phyloP scores from a whole-genome alignment of 2,888 invertebrate genomes.

The Liodrosophila aerea region DNA sequence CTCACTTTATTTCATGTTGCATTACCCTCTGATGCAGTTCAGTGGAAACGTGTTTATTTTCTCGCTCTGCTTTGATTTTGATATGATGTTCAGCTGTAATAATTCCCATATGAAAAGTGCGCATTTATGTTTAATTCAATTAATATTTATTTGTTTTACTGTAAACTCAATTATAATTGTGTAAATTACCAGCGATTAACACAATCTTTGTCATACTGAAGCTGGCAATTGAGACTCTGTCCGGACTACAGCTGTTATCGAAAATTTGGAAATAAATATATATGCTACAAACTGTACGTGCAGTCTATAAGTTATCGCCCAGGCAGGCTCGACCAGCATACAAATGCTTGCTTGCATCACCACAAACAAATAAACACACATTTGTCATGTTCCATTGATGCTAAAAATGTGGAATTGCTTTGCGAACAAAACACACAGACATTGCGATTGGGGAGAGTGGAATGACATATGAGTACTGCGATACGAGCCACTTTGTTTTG shows the following conservation, averaged over 20 bases:
- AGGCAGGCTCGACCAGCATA: slow-evolving; percentile 28
- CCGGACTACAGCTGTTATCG: slow-evolving; percentile 26
- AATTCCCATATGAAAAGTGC: slow-evolving; percentile 18
- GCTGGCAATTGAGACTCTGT: slow-evolving; percentile 11
- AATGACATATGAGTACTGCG: background rate
- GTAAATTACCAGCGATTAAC: slow-evolving; percentile 55
- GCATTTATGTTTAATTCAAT: slow-evolving; percentile 38
- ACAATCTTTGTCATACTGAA: slow-evolving; percentile 23
- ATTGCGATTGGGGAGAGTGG: slow-evolving; percentile 10
- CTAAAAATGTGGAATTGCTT: slow-evolving; percentile 54
- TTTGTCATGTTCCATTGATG: slow-evolving; percentile 65
- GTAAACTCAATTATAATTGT: slow-evolving; percentile 44
- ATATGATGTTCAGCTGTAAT: slow-evolving; percentile 26
- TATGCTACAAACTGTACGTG: slow-evolving; percentile 53
- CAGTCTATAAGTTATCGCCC: slow-evolving; percentile 61
- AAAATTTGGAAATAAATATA: slow-evolving; percentile 58
- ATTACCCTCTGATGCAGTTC: no score
- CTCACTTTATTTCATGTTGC: no score
- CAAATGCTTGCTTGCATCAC: slow-evolving; percentile 25
- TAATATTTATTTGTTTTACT: slow-evolving; percentile 38
- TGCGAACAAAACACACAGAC: slow-evolving; percentile 14
- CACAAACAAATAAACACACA: slow-evolving; percentile 53
- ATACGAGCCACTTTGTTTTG: slow-evolving; percentile 49
- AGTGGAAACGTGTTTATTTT: slow-evolving; percentile 16
- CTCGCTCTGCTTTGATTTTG: slow-evolving; percentile 4